Evolutionary conservation across 37 sponge, comb jelly and placozoan genomes (phyloP).

Genomic region (Cladorhizidae sp.): DNA sequence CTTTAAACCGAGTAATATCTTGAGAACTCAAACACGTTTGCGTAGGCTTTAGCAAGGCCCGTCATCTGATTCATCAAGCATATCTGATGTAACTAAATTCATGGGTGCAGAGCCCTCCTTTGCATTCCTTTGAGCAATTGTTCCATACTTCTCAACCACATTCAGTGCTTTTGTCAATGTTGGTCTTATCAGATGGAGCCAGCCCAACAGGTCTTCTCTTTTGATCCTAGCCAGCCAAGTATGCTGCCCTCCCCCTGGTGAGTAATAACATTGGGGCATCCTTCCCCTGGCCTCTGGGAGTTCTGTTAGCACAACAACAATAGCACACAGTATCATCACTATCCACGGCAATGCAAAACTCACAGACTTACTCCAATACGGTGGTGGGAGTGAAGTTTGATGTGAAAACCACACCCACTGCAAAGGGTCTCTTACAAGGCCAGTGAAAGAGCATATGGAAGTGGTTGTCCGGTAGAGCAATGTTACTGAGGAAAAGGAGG

Average conservation of each 20-base stretch:
- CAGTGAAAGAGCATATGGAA: too few relatives aligned
- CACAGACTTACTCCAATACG: constrained; percentile 29
- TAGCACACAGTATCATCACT: constrained; percentile 45
- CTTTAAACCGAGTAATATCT: neutral
- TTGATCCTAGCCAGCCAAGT: constrained; percentile 26
- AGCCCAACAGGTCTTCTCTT: constrained; percentile 13
- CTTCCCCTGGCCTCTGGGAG: constrained; percentile 30
- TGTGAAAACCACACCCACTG: too few relatives aligned
- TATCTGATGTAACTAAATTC: too few relatives aligned
- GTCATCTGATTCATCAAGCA: neutral
- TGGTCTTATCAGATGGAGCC: too few relatives aligned
- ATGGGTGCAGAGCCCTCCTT: too few relatives aligned
- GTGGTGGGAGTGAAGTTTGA: too few relatives aligned
- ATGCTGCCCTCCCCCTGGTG: constrained; percentile 23
- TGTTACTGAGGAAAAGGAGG: too few relatives aligned
- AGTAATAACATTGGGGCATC: constrained; percentile 24
- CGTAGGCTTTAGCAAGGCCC: neutral
- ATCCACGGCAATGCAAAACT: neutral
- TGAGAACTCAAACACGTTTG: neutral
- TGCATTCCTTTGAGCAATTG: too few relatives aligned
- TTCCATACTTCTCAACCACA: too few relatives aligned
- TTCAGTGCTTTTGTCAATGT: too few relatives aligned
- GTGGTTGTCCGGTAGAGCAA: too few relatives aligned
- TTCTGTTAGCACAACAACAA: constrained; percentile 54
- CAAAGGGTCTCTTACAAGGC: too few relatives aligned